Percentiles rank a stretch among this genome's conserved stretches.
Conservation (phyloP, 2,888 invertebrate genomes). For the Ornithoptera alexandrae region DNA sequence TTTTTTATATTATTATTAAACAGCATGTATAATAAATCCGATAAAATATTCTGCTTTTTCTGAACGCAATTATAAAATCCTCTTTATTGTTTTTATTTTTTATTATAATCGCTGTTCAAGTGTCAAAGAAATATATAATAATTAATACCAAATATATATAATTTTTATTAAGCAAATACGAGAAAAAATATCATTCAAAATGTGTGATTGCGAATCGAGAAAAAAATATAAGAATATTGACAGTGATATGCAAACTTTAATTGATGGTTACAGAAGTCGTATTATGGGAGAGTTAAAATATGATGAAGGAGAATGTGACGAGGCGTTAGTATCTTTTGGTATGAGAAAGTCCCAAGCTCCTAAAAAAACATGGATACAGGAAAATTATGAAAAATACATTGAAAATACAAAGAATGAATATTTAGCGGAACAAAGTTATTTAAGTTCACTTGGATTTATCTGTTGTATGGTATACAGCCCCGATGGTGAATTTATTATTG, state of each 20-base stretch:
- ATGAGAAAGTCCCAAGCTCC: constrained; percentile 41
- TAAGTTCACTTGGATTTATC: constrained; percentile 57
- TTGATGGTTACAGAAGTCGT: constrained; percentile 53
- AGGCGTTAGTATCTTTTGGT: constrained; percentile 55
- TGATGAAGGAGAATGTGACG: constrained; percentile 41
- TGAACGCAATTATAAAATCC: not conserved
- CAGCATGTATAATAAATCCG: too few relatives aligned
- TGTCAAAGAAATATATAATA: not conserved
- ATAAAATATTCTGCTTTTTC: not conserved
- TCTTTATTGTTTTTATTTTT: not conserved
- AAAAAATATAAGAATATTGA: constrained; percentile 3
- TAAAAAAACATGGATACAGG: constrained; percentile 52
- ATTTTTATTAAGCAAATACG: not conserved
- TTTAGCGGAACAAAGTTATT: constrained; percentile 45
- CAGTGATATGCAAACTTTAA: constrained; percentile 49
- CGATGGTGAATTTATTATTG: constrained; percentile 63
- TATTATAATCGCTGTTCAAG: not conserved
- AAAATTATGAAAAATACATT: constrained; percentile 56
- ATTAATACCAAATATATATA: not conserved
- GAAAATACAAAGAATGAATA: constrained; percentile 53
- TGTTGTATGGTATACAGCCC: constrained; percentile 61
- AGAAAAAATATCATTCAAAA: not conserved
- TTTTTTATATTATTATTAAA: too few relatives aligned
- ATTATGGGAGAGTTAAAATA: constrained; percentile 44
- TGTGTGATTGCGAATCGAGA: not conserved